phyloP scores from a whole-genome alignment of 1,140 invertebrate species.

The Drosophila biarmipes region DNA sequence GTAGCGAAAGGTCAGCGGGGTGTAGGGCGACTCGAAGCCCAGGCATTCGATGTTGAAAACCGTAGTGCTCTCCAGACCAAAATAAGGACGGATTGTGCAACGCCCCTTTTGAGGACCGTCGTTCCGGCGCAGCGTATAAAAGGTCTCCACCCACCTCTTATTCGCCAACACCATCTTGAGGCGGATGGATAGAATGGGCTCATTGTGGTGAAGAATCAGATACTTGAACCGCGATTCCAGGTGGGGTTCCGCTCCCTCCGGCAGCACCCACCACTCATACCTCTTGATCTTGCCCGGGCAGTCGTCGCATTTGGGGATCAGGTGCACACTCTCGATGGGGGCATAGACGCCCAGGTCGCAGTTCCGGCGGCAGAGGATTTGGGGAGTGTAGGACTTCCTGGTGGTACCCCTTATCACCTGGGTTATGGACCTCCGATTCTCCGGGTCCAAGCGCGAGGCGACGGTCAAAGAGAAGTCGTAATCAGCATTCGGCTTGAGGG shows the following conservation, averaged over 20 bases:
- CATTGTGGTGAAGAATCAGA: background rate
- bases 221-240: background rate
- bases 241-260: accelerated
- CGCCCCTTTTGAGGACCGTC: slow-evolving; percentile 16
- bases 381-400: background rate
- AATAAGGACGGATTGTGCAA: background rate
- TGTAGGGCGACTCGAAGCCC: slow-evolving; percentile 1
- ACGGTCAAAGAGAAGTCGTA: slow-evolving; percentile 20
- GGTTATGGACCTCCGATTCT: background rate
- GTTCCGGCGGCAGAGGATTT: slow-evolving; percentile 25
- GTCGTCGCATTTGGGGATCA: slow-evolving; percentile 9
- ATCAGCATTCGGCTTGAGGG: background rate
- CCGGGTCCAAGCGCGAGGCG: background rate
- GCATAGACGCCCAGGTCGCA: slow-evolving; percentile 7
- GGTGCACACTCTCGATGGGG: slow-evolving; percentile 6
- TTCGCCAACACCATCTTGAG: background rate
- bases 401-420: slow-evolving; percentile 9
- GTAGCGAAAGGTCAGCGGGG: slow-evolving; percentile 21
- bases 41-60: slow-evolving; percentile 10
- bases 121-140: background rate
- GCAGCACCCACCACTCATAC: slow-evolving; percentile 29
- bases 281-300: background rate
- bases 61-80: slow-evolving; percentile 13
- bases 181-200: background rate
- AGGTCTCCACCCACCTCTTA: background rate